Evolutionary conservation across 2,113 vertebrate genomes (phyloP).

Genomic region (Sorex araneus): DNA sequence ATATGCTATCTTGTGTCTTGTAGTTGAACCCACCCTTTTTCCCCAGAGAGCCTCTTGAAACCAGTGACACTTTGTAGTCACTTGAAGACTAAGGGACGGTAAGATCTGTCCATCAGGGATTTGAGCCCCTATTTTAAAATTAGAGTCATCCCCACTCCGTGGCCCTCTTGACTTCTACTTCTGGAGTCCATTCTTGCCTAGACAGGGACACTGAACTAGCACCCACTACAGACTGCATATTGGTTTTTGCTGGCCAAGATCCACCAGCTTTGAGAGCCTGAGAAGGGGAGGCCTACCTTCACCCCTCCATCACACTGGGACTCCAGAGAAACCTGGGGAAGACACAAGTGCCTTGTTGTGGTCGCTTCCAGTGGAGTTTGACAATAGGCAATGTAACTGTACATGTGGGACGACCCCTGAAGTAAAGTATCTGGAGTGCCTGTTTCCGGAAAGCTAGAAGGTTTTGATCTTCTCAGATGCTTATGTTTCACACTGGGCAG

Average conservation of each 20-base stretch:
- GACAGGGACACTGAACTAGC: too few relatives aligned
- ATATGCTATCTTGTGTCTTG: background rate
- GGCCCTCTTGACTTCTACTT: background rate
- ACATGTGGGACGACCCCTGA: background rate
- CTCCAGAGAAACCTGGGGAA: background rate
- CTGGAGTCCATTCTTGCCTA: background rate
- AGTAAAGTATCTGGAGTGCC: background rate
- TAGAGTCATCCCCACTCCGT: background rate
- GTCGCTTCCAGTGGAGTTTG: background rate
- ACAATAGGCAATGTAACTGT: background rate
- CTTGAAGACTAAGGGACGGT: conserved; percentile 28
- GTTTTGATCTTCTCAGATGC: conserved; percentile 57
- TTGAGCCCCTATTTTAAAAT: background rate
- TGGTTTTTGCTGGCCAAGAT: background rate
- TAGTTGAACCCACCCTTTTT: background rate
- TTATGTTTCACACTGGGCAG: conserved; percentile 46
- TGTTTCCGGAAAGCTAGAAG: conserved; percentile 51
- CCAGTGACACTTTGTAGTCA: background rate
- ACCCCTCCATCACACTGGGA: background rate
- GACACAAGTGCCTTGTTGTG: background rate
- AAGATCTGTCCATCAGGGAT: background rate
- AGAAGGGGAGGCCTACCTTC: background rate
- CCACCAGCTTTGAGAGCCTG: too few relatives aligned
- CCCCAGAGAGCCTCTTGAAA: background rate
- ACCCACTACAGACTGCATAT: background rate